Percentiles rank a stretch among this genome's conserved stretches.
Conservation (phyloP, 1,140 invertebrate species). For the Drosophila novamexicana region DNA sequence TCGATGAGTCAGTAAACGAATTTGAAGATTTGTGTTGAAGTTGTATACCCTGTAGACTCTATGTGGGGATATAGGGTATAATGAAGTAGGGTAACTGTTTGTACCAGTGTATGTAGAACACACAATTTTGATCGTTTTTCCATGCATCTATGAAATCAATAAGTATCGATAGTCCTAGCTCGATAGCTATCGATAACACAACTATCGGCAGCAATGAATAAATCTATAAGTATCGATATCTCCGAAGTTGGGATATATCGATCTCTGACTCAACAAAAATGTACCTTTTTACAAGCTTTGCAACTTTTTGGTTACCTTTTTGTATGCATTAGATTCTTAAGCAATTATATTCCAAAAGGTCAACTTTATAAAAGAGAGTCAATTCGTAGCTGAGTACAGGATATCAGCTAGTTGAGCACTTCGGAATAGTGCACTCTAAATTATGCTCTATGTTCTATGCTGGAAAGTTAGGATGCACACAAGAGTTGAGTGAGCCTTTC, state of each 20-base stretch:
- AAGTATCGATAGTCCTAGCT: too few relatives aligned
- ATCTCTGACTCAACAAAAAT: not conserved
- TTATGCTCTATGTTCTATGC: not conserved
- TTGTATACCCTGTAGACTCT: not conserved
- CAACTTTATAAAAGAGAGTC: too few relatives aligned
- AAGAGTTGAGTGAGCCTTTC: conserved; percentile 40
- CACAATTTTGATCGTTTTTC: too few relatives aligned
- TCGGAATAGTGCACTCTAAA: too few relatives aligned
- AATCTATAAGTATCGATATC: not conserved
- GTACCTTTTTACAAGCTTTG: too few relatives aligned
- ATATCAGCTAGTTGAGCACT: not conserved
- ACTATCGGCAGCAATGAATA: not conserved
- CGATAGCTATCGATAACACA: not conserved
- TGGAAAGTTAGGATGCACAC: conserved; percentile 20
- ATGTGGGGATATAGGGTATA: not conserved
- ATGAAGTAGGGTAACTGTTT: not conserved
- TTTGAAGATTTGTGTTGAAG: conserved; percentile 21
- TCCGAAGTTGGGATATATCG: too few relatives aligned
- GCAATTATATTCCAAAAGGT: too few relatives aligned
- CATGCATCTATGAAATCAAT: too few relatives aligned
- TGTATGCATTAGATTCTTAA: too few relatives aligned
- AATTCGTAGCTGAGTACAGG: not conserved
- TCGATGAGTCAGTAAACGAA: conserved; percentile 62
- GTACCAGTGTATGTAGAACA: too few relatives aligned
- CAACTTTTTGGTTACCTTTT: too few relatives aligned